Evolutionary conservation across 2,888 invertebrate species (phyloP).

Genomic region (Heterodera filipjevi): DNA sequence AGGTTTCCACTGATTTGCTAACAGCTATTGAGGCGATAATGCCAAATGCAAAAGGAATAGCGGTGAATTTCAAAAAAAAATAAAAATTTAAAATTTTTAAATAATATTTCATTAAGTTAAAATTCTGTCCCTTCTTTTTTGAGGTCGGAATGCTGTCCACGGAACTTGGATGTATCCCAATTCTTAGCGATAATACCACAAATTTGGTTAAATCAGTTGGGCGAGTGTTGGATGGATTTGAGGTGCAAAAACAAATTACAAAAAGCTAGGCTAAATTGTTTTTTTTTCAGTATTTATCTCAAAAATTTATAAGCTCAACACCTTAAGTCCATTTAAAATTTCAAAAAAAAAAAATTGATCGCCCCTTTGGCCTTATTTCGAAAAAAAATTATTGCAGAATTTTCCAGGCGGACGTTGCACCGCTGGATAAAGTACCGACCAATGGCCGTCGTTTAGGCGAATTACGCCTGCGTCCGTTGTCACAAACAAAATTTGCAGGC

Average conservation of each 20-base stretch:
- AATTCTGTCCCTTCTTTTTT: conserved; percentile 16
- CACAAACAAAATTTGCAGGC: conserved; percentile 66
- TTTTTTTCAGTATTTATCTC: too few species aligned
- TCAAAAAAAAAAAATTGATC: background rate
- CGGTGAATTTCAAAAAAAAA: conserved; percentile 40
- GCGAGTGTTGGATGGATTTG: conserved; percentile 54
- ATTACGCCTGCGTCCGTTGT: conserved; percentile 40
- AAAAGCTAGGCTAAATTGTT: background rate
- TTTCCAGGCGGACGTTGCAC: conserved; percentile 39
- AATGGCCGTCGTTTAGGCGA: conserved; percentile 44
- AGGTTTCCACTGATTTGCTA: conserved; percentile 52
- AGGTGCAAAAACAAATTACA: conserved; percentile 41
- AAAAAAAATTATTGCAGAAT: background rate
- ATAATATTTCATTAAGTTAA: background rate
- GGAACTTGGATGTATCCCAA: conserved; percentile 58
- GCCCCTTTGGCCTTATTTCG: background rate
- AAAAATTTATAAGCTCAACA: too few species aligned
- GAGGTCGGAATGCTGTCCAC: conserved; percentile 62
- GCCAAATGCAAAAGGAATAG: conserved; percentile 57
- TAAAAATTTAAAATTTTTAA: background rate
- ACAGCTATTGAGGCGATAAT: conserved; percentile 52
- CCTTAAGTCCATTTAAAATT: too few species aligned
- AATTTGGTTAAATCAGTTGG: conserved; percentile 57
- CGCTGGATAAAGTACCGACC: conserved; percentile 39
- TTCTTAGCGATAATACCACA: conserved; percentile 59